Percentiles rank a stretch among this genome's conserved stretches.
phyloP scores from a whole-genome alignment of 2,888 invertebrate species.

The Yponomeuta plumbellus region DNA sequence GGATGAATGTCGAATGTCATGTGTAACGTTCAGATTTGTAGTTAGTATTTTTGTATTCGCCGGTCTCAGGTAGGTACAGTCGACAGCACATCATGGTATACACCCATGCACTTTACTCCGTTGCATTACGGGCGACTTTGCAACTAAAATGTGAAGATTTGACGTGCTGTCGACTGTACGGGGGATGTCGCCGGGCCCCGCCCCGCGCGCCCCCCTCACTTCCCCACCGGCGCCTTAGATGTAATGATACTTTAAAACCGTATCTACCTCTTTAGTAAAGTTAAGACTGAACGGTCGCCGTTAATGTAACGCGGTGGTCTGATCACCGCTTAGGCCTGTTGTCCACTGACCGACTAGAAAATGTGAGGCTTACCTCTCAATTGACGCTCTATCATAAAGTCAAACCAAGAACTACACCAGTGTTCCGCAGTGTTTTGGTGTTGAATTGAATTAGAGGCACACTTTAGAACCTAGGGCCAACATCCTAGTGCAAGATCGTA shows the following conservation, averaged over 20 bases:
- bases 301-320: constrained; percentile 61
- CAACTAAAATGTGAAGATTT: no score
- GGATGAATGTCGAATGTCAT: constrained; percentile 46
- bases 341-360: constrained; percentile 42
- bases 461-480: no score
- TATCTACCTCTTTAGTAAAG: constrained; percentile 63
- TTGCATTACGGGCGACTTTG: no score
- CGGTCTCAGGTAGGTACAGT: neutral
- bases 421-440: neutral
- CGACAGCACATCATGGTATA: no score
- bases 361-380: neutral
- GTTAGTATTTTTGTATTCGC: constrained; percentile 56
- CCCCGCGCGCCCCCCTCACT: neutral
- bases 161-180: no score
- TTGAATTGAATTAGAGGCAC: neutral
- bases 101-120: no score
- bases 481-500: no score
- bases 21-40: constrained; percentile 38
- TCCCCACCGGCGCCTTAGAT: constrained; percentile 27
- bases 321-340: constrained; percentile 70
- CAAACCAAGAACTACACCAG: no score
- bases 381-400: neutral
- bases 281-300: constrained; percentile 61
- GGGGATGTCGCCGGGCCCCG: constrained; percentile 22
- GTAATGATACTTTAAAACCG: constrained; percentile 55